Evolutionary conservation across 2,797 vertebrate species (phyloP), one percentile per base, ranked within the genome.

Genomic region (Selene dorsalis): DNA sequence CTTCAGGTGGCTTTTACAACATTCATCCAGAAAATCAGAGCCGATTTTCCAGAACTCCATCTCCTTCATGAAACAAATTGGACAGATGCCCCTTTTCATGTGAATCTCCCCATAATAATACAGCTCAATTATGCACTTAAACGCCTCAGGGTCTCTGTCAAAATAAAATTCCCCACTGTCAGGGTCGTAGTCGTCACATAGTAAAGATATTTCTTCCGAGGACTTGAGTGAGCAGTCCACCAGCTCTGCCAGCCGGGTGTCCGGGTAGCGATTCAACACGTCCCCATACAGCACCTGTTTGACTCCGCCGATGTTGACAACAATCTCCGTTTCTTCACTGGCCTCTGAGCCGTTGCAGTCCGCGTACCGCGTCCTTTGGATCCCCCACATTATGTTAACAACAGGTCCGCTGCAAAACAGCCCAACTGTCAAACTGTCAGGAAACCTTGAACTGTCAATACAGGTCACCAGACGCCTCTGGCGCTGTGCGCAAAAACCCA

Each of bases 1-100:
- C 41, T 93, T 95, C 77, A 98, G 91, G 61, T 96, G 93, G 74
- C 95, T 90, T 85, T 96, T 96, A 80, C 98, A 99, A 52, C 97
- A 98, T 6, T 97, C 96, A 58, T 99, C 97, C 68, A 99, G 84
- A 77, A 96, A 96, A 77, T 96, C 94, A 17, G 95, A 84, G 80
- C 94, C 96, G 65, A 99, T 95, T 88, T 96, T 97, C 97, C 98
- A 99, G 92, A 98, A 99, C 80, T 98, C 97, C 96, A 99, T 97
- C 84, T 99, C 98, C 68, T 96, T 97, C 92, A 96, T 94, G 85
- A 99, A 99, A 90, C 97, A 97, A 78, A 98, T 96, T 0, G 97
- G 97, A 61, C 98, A 99, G 74, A 98, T 96, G 32, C 97, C 97
- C 76, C 96, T 95, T 84, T 97, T 97, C 95, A 99, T 97, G 84